Evolutionary conservation across 2,797 vertebrate genomes (phyloP).

Genomic region (Microhierax caerulescens): DNA sequence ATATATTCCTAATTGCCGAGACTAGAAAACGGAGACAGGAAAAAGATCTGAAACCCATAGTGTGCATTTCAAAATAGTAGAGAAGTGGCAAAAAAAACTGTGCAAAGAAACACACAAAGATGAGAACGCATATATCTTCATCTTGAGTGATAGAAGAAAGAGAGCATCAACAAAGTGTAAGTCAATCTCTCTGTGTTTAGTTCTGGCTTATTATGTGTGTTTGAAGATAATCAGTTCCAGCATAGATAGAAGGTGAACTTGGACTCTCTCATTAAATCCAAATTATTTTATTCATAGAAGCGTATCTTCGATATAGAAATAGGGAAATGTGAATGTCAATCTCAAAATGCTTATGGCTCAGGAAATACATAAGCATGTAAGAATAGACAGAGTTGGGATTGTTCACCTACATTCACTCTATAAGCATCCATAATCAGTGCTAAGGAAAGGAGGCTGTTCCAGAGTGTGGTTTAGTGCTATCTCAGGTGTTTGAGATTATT

Average conservation of each 20-base stretch:
- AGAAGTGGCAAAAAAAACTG: background rate
- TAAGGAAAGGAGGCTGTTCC: background rate
- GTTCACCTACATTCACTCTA: background rate
- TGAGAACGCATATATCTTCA: background rate
- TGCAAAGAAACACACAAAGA: background rate
- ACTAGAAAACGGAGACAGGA: background rate
- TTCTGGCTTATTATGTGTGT: background rate
- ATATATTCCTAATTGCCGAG: background rate
- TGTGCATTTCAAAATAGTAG: background rate
- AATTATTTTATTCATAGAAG: background rate
- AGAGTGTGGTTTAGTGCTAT: background rate
- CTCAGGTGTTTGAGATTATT: background rate
- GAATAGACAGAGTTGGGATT: background rate
- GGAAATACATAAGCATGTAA: background rate
- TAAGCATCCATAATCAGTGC: background rate
- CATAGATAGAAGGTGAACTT: background rate
- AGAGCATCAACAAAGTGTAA: background rate
- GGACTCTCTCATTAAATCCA: background rate
- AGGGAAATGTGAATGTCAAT: background rate
- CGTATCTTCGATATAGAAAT: background rate
- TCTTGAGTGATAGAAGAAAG: background rate
- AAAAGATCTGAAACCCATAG: background rate
- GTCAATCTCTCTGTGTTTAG: background rate
- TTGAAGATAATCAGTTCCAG: constrained; percentile 35
- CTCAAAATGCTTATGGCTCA: background rate